phyloP scores from a whole-genome alignment of 2,888 invertebrate species.

The Steinernema hermaphroditum region DNA sequence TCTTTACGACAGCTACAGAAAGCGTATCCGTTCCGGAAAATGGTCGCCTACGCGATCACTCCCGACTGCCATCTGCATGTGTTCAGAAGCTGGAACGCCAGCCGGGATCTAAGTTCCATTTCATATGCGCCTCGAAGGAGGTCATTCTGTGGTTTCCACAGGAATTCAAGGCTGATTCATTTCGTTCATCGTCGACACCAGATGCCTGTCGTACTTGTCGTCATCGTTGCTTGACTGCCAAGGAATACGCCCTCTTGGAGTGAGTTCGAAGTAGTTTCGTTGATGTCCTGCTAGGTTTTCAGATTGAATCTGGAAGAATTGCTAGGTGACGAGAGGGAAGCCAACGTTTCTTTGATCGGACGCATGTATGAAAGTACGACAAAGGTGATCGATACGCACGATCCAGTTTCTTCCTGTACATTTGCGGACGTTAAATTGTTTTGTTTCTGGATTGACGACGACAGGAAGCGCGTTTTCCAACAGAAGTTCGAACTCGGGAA shows the following conservation, averaged over 20 bases:
- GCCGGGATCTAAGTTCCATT: not conserved
- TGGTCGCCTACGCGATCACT: not conserved
- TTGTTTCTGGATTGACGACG: slow-evolving; percentile 4
- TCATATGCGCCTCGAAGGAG: not conserved
- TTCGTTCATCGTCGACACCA: not conserved
- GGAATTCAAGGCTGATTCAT: not conserved
- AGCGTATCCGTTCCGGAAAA: not conserved
- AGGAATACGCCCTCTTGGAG: not conserved
- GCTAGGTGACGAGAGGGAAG: not conserved
- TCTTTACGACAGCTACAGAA: not conserved
- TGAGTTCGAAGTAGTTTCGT: not conserved
- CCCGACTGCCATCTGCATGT: slow-evolving; percentile 4
- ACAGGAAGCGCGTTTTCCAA: not conserved
- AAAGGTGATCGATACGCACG: not conserved
- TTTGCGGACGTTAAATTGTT: not conserved
- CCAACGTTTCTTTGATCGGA: not conserved
- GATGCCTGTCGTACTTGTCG: not conserved
- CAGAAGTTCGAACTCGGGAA: not conserved
- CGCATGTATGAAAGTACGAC: not conserved
- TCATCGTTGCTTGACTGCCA: not conserved
- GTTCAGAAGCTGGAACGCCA: not conserved
- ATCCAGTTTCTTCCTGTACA: not conserved
- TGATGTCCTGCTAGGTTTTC: not conserved
- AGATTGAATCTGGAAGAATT: not conserved
- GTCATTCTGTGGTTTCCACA: not conserved